Base-by-base conservation (phyloP, 92 coral and sea anemone species). In the Nematostella vectensis region DNA sequence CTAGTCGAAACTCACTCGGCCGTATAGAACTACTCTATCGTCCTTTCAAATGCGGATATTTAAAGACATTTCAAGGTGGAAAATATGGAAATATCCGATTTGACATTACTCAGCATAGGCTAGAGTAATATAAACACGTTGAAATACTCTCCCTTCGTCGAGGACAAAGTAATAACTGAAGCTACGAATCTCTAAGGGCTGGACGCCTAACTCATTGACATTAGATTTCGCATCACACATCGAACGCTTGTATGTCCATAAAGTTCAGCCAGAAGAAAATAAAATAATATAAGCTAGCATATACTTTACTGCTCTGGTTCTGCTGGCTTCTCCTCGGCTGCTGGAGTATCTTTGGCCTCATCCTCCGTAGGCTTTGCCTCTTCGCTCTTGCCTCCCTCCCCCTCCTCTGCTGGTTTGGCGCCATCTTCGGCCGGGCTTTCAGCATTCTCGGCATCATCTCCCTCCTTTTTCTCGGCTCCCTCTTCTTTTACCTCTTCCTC, bases 321-420 rank as follows among this genome's bases (percentile, higher is more conserved):
- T 45, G 11, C 51, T 11, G 65, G 65, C 21, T 65, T 52, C 27
- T 52, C 71, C 40, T 54, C 71, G 29, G 37, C 61, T 36, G 54
- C 47, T 3, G 51, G 51, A 19, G 4, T 37, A 27, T 61, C 73
- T 15, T 51, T 69, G 25, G 33, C 50, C 36, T 68, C 71, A 31
- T 78, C 79, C 53, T 67, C 67, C n/a, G 70, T 23, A 30, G 59
- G 65, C 26, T 63, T 30, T 1, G 57, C 66, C 54, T 60, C 62
- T 29, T 51, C 80, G 36, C 44, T 59, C 50, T 68, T 62, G 48
- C 50, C 40, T 48, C 54, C 52, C 47, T 77, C 57, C 54, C 55
- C 71, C 65, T 82, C 91, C 50, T 88, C 94, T 13, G 79, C 83
- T 22, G 76, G 68, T 37, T 62, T 48, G 57, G 74, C 54, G 55